Conservation (phyloP, 2,888 invertebrate species). For the Tortricodes alternella region DNA sequence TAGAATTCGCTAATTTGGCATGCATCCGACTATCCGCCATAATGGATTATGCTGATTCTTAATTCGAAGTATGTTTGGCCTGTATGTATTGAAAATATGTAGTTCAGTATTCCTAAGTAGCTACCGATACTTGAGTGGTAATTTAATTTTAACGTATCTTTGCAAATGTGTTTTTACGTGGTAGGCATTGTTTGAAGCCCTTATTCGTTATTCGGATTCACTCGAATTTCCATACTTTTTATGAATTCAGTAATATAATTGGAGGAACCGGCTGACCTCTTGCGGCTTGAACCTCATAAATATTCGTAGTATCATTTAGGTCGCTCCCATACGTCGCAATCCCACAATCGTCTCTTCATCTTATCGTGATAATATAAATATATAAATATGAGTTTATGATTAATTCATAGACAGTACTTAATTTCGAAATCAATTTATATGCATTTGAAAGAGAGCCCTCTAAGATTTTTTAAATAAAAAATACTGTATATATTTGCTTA, state of each 20-base stretch:
- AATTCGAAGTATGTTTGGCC: no score
- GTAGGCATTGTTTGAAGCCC: not conserved
- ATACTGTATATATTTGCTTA: no score
- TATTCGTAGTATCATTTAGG: constrained; percentile 24
- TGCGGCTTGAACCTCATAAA: constrained; percentile 20
- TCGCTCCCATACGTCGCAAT: constrained; percentile 10
- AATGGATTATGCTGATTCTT: no score
- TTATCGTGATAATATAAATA: no score
- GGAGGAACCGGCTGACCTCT: constrained; percentile 9
- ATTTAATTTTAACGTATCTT: not conserved
- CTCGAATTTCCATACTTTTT: constrained; percentile 22
- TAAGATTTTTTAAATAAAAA: no score
- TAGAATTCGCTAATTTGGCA: not conserved
- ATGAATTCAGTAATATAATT: constrained; percentile 21
- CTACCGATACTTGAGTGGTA: not conserved
- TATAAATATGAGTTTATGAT: no score
- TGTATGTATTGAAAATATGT: not conserved
- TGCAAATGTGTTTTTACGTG: not conserved
- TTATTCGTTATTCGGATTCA: constrained; percentile 14
- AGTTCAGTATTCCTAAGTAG: not conserved
- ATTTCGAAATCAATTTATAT: not conserved
- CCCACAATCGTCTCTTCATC: not conserved
- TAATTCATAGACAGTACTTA: no score
- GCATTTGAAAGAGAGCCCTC: no score
- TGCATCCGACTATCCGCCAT: no score